These are phyloP conservation scores for Anthonomus grandis DNA, from an alignment of 1,140 invertebrate species.

Conservation along the genomic window DNA sequence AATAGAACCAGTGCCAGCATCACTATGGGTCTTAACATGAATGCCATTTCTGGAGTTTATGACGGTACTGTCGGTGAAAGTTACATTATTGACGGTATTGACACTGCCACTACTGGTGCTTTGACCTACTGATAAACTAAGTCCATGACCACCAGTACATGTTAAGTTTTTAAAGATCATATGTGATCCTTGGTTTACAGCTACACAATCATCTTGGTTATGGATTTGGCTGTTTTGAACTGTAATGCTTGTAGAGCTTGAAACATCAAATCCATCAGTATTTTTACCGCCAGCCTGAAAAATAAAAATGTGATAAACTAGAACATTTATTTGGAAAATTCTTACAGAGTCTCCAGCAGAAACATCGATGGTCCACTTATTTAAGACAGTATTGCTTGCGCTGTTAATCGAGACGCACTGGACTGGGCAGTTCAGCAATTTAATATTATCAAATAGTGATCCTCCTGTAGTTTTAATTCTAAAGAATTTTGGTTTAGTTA, in stretches of 20 bases:
- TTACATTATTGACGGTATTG: not conserved
- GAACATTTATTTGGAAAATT: not conserved
- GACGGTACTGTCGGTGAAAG: not conserved
- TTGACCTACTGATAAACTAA: constrained; percentile 1
- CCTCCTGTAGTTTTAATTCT: constrained; percentile 11
- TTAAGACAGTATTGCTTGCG: not conserved
- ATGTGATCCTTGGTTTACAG: not conserved
- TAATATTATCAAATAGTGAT: constrained; percentile 14
- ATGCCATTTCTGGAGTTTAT: not conserved
- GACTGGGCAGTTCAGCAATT: constrained; percentile 12
- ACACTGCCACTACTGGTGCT: not conserved
- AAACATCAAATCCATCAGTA: constrained; percentile 4
- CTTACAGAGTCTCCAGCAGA: constrained; percentile 14
- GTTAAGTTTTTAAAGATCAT: not conserved
- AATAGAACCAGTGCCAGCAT: constrained; percentile 1
- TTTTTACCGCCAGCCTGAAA: not conserved
- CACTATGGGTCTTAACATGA: constrained; percentile 2
- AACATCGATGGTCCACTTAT: constrained; percentile 11
- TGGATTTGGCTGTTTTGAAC: not conserved
- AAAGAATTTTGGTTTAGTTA: constrained; percentile 21
- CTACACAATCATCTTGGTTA: constrained; percentile 12
- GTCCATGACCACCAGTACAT: constrained; percentile 1
- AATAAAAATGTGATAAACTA: too few species aligned
- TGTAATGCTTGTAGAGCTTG: not conserved
- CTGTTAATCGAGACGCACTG: constrained; percentile 18